Evolutionary conservation across 2,888 invertebrate species (phyloP).

Genomic region (Pocota personata): DNA sequence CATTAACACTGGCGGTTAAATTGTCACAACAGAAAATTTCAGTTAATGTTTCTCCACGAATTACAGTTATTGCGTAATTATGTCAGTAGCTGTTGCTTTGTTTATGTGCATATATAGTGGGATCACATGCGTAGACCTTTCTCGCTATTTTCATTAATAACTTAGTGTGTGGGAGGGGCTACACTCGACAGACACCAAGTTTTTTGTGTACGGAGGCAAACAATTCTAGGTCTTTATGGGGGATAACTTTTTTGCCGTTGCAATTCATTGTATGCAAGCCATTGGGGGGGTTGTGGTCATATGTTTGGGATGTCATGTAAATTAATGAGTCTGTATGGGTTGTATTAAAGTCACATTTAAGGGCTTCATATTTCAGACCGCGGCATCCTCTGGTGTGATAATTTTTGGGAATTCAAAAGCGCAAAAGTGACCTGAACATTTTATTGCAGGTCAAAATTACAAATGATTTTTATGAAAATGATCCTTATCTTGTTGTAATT

Average conservation of each 20-base stretch:
- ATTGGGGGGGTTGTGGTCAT: neutral
- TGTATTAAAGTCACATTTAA: neutral
- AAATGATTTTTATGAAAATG: no score
- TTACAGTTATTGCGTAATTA: constrained; percentile 46
- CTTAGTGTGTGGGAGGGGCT: neutral
- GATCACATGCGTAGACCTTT: neutral
- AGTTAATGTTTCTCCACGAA: constrained; percentile 60
- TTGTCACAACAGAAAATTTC: constrained; percentile 56
- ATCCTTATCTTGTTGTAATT: no score
- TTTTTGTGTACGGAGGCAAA: neutral
- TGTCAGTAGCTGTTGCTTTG: constrained; percentile 24
- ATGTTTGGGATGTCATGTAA: neutral
- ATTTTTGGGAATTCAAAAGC: no score
- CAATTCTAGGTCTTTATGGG: constrained; percentile 1
- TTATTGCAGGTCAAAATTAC: no score
- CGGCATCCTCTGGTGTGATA: no score
- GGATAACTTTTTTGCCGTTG: neutral
- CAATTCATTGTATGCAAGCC: neutral
- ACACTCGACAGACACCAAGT: neutral
- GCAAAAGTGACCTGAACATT: no score
- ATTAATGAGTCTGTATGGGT: neutral
- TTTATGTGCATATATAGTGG: neutral
- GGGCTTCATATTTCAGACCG: neutral
- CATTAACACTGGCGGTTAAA: constrained; percentile 39
- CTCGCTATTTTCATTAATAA: neutral